Evolutionary conservation across 2,888 invertebrate genomes (phyloP).

Genomic region (Cataglyphis cursor): DNA sequence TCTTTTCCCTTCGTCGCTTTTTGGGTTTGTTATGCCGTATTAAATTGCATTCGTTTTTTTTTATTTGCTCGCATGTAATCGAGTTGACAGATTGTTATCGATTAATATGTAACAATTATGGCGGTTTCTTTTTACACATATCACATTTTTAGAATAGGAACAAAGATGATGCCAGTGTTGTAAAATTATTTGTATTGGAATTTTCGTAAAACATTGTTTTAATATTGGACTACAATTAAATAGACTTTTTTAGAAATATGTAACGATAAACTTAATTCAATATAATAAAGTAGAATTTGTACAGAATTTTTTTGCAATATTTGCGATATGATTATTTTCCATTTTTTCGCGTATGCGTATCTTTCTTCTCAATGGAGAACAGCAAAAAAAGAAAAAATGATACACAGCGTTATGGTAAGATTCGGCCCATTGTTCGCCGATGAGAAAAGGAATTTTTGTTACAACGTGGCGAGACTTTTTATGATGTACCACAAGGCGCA

Average conservation of each 20-base stretch:
- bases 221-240: neutral
- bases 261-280: neutral
- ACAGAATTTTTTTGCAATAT: neutral
- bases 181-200: neutral
- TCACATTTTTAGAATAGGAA: neutral
- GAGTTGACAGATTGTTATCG: slow-evolving; percentile 48
- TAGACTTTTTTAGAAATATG: neutral
- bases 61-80: slow-evolving; percentile 54
- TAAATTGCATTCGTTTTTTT: slow-evolving; percentile 57
- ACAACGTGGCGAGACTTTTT: slow-evolving; percentile 17
- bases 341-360: neutral
- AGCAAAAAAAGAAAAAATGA: neutral
- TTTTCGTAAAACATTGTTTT: neutral
- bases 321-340: slow-evolving; percentile 11
- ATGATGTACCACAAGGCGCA: slow-evolving; percentile 39
- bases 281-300: neutral
- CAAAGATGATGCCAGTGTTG: neutral
- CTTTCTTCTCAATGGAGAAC: neutral
- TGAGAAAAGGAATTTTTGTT: slow-evolving; percentile 54
- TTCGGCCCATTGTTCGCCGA: slow-evolving; percentile 53
- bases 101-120: slow-evolving; percentile 20
- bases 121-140: neutral
- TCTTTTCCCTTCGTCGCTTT: slow-evolving; percentile 47
- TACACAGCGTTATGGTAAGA: slow-evolving; percentile 31
- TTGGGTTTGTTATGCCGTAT: slow-evolving; percentile 65